A percentile compares a stretch with the other conserved stretches of the same genome.
These are phyloP conservation scores for Aegithalos caudatus DNA, from an alignment of 2,113 vertebrate genomes.

Conservation along the genomic window DNA sequence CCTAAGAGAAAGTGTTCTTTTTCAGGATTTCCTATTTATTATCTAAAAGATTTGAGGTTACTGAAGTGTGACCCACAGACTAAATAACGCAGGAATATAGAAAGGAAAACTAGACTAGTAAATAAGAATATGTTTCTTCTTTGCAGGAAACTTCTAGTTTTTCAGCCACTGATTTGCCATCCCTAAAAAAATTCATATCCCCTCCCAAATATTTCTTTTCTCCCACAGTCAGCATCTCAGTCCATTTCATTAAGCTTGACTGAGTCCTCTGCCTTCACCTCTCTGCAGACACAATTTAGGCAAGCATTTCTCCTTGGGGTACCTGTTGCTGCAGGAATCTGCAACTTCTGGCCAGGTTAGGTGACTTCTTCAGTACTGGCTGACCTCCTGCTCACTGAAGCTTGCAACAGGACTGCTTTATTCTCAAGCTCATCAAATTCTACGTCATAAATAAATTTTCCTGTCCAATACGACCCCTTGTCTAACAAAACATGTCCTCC, in stretches of 20 bases:
- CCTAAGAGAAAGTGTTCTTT: background rate
- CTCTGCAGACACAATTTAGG: background rate
- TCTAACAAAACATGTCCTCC: background rate
- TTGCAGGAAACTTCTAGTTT: background rate
- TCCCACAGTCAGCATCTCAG: background rate
- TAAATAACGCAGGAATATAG: background rate
- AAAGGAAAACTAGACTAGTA: background rate
- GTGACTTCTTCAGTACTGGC: background rate
- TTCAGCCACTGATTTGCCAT: background rate
- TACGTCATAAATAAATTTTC: background rate
- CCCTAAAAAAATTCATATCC: accelerated
- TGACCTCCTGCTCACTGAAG: background rate
- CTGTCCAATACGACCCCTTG: background rate
- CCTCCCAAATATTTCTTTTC: background rate
- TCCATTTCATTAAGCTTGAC: background rate
- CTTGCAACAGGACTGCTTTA: background rate
- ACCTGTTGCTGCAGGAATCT: background rate
- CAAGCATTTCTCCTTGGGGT: background rate
- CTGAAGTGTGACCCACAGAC: background rate
- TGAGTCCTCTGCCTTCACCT: background rate
- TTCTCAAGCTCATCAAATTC: background rate
- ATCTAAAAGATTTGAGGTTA: background rate
- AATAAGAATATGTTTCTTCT: background rate
- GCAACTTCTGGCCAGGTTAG: background rate
- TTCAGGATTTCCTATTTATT: background rate